Evolutionary conservation across 2,113 vertebrate genomes (phyloP).

Genomic region (Chitala chitala): DNA sequence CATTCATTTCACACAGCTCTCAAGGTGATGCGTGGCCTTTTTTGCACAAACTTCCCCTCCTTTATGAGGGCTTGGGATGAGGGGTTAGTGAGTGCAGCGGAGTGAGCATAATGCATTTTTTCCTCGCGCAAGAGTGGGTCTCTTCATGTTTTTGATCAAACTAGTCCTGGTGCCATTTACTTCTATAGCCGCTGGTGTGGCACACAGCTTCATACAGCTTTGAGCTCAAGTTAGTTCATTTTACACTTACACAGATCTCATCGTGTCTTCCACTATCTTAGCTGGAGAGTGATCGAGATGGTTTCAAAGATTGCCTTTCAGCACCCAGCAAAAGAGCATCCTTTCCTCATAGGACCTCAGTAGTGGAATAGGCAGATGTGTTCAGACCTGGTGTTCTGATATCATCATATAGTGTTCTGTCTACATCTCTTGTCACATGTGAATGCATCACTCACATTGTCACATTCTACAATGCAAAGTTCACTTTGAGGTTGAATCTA

Average conservation of each 20-base stretch:
- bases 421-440: too few species aligned
- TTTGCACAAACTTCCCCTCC: background rate
- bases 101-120: background rate
- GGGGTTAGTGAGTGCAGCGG: background rate
- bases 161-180: background rate
- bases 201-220: background rate
- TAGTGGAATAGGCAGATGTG: too few species aligned
- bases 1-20: background rate
- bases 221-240: background rate
- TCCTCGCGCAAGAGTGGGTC: background rate
- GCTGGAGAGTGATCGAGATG: background rate
- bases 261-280: background rate
- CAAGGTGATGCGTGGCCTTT: background rate
- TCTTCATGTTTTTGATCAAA: background rate
- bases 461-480: too few species aligned
- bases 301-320: background rate
- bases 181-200: background rate
- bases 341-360: background rate
- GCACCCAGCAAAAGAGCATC: background rate
- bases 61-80: background rate
- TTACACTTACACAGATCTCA: background rate
- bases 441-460: too few species aligned
- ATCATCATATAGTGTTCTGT: too few species aligned
- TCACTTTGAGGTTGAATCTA: too few species aligned
- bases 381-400: too few species aligned